Percentiles rank a stretch among this genome's conserved stretches.
These are phyloP conservation scores for Eupeodes luniger DNA, from an alignment of 2,888 invertebrate genomes.

Conservation along the genomic window DNA sequence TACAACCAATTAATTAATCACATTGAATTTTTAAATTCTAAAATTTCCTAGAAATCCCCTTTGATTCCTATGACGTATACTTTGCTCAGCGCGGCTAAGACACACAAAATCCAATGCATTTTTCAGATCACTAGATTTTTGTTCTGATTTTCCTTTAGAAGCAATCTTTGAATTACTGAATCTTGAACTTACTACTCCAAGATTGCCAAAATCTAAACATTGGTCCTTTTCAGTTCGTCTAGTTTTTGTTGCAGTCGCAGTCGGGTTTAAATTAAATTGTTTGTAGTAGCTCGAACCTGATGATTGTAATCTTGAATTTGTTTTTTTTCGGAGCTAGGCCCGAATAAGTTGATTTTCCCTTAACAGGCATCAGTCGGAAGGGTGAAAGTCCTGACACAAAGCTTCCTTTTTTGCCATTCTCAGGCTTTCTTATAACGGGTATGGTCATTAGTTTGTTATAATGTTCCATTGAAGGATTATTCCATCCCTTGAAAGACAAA, in stretches of 20 bases:
- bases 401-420: neutral
- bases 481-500: constrained; percentile 31
- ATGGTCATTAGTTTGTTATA: constrained; percentile 10
- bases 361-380: constrained; percentile 11
- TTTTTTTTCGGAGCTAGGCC: neutral
- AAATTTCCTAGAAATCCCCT: neutral
- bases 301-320: constrained; percentile 1
- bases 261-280: neutral
- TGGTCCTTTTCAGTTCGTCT: neutral
- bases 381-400: constrained; percentile 1
- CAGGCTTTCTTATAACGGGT: neutral
- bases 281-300: neutral
- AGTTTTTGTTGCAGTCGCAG: neutral
- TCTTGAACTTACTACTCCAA: neutral
- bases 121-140: neutral
- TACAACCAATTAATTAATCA: too few relatives aligned
- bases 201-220: neutral
- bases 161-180: neutral
- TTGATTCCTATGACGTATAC: neutral
- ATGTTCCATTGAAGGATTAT: constrained; percentile 16
- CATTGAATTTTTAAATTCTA: neutral
- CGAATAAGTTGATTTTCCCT: neutral
- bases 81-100: neutral
- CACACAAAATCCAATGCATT: constrained; percentile 24
- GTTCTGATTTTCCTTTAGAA: neutral